These are phyloP conservation scores for Heterotis niloticus DNA, from an alignment of 2,113 vertebrate species.

Conservation along the genomic window DNA sequence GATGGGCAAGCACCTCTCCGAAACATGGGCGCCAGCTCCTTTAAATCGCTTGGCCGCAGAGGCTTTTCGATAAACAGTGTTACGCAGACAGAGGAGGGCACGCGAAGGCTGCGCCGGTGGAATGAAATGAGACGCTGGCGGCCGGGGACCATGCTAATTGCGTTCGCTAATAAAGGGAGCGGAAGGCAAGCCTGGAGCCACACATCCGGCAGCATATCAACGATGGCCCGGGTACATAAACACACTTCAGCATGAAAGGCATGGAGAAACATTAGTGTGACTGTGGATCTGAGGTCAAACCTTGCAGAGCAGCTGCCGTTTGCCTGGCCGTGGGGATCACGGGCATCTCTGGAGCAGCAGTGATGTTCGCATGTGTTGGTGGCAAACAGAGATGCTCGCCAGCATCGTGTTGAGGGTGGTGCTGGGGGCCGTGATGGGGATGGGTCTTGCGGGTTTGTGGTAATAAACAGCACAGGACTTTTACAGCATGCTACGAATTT, in stretches of 20 bases:
- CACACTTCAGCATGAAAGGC: not conserved
- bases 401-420: no score
- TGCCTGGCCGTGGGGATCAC: no score
- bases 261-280: not conserved
- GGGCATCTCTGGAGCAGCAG: not conserved
- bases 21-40: not conserved
- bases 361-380: no score
- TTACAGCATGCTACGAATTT: no score
- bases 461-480: no score
- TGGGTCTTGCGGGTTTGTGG: not conserved
- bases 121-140: conserved; percentile 62
- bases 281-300: no score
- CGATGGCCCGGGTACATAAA: not conserved
- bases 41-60: conserved; percentile 35
- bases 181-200: conserved; percentile 53
- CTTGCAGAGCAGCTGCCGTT: no score
- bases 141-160: conserved; percentile 61
- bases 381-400: not conserved
- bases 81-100: conserved; percentile 51
- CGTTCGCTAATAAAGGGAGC: conserved; percentile 51
- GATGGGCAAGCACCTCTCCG: not conserved
- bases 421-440: no score
- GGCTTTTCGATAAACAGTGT: conserved; percentile 52
- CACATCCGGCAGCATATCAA: conserved; percentile 30
- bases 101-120: conserved; percentile 46